Conservation (phyloP, 2,113 vertebrate species). For the rabbit (Oryctolagus cuniculus) region mOryCun1.1 NC_091437.1:19973501-19974000, state of each 20-base stretch:
- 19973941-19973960: background rate
- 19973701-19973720: background rate
- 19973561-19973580: constrained; percentile 49
- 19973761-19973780: background rate
- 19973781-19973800: background rate
- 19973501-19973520: constrained; percentile 47
- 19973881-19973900: constrained; percentile 10
- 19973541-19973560: constrained; percentile 60
- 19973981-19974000: background rate
- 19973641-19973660: constrained; percentile 53
- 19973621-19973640: constrained; percentile 61
- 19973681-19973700: background rate
- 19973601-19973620: constrained; percentile 64
- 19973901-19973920: background rate
- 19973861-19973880: background rate
- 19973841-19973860: constrained; percentile 22
- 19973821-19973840: constrained; percentile 1
- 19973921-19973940: background rate
- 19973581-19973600: constrained; percentile 60
- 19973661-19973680: background rate
- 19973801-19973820: background rate
- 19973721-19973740: background rate
- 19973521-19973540: constrained; percentile 34
- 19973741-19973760: background rate
- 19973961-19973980: background rate